Evolutionary conservation across 2,888 invertebrate genomes (phyloP).

Genomic region (Plagiodera versicolora): DNA sequence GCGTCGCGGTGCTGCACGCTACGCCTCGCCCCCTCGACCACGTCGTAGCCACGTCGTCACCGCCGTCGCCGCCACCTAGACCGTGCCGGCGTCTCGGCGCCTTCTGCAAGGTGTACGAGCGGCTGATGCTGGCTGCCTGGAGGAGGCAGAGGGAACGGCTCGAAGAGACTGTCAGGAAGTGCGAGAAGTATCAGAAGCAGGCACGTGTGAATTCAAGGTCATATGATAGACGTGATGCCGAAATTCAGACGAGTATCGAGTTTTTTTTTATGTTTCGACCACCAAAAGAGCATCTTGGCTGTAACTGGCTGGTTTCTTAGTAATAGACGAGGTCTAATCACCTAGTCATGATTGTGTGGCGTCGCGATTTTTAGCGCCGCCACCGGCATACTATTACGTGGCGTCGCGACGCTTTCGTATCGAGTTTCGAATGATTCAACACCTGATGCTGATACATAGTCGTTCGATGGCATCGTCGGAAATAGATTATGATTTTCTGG

Average conservation of each 20-base stretch:
- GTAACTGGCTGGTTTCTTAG: no score
- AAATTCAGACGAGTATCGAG: no score
- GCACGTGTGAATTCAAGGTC: no score
- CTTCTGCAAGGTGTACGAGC: conserved; percentile 32
- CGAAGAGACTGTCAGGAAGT: neutral
- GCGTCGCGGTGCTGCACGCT: conserved; percentile 31
- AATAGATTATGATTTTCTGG: neutral
- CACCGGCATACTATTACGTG: neutral
- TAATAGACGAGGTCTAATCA: no score
- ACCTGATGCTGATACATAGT: neutral
- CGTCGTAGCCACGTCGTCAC: conserved; percentile 32
- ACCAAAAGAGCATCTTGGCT: no score
- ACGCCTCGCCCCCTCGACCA: conserved; percentile 35
- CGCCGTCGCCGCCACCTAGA: conserved; percentile 35
- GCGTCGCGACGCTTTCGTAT: neutral
- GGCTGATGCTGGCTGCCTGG: conserved; percentile 15
- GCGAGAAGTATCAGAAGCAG: conserved; percentile 15
- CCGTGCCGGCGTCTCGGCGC: conserved; percentile 33
- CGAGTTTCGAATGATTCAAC: neutral
- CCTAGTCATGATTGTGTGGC: neutral
- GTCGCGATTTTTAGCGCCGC: neutral
- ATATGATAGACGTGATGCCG: no score
- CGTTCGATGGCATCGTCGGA: neutral
- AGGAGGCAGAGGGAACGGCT: neutral
- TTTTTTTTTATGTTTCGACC: no score